A percentile compares a stretch with the other conserved stretches of the same genome.
phyloP scores from a whole-genome alignment of 1,140 invertebrate genomes.

The Drosophila persimilis region DNA sequence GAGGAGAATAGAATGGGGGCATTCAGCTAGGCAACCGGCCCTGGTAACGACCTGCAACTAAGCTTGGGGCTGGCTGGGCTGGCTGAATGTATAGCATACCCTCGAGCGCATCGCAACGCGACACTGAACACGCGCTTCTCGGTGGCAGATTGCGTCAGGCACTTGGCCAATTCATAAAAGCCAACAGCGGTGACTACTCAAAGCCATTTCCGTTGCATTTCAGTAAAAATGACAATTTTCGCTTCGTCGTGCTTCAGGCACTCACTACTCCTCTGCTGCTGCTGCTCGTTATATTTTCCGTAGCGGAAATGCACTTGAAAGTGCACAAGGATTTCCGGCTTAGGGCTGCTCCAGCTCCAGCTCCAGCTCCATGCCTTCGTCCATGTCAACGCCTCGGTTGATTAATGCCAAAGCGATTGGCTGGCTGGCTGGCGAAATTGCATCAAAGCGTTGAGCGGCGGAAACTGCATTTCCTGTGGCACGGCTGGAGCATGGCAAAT shows the following conservation, averaged over 20 bases:
- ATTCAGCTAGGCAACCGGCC: neutral
- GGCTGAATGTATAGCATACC: slow-evolving; percentile 45
- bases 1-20: no score
- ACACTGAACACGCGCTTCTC: slow-evolving; percentile 26
- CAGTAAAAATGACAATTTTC: slow-evolving; percentile 59
- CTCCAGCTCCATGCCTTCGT: neutral
- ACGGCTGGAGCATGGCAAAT: slow-evolving; percentile 31
- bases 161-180: slow-evolving; percentile 53
- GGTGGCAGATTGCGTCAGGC: neutral
- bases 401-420: slow-evolving; percentile 29
- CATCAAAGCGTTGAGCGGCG: slow-evolving; percentile 45
- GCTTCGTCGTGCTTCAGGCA: slow-evolving; percentile 27
- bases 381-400: neutral
- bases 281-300: slow-evolving; percentile 37
- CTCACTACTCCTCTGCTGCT: slow-evolving; percentile 3
- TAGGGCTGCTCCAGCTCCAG: slow-evolving; percentile 13
- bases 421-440: slow-evolving; percentile 27
- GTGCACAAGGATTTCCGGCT: slow-evolving; percentile 63
- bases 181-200: slow-evolving; percentile 22
- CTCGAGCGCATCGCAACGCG: slow-evolving; percentile 34
- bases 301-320: slow-evolving; percentile 71
- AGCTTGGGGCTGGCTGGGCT: neutral
- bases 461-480: slow-evolving; percentile 54
- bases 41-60: slow-evolving; percentile 25
- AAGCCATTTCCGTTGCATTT: slow-evolving; percentile 51